phyloP scores from a whole-genome alignment of 2,113 vertebrate species.

The Passer domesticus region DNA sequence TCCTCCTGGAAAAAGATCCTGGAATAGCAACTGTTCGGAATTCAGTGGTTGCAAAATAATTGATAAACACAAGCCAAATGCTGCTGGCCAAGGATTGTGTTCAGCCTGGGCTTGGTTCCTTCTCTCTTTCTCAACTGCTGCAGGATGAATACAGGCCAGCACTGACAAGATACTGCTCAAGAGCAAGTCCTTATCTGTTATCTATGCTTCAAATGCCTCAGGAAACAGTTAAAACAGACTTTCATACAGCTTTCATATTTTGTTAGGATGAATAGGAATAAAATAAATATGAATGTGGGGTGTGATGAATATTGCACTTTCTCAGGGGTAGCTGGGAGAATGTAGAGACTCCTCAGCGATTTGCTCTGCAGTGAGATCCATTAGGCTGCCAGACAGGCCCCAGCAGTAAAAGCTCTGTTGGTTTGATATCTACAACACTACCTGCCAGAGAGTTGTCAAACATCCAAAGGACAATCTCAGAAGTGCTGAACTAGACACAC shows the following conservation, averaged over 20 bases:
- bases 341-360: neutral
- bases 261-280: neutral
- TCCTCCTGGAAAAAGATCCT: neutral
- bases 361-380: neutral
- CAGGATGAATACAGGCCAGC: neutral
- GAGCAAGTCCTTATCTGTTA: conserved; percentile 10
- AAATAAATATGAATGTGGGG: neutral
- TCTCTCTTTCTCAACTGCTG: neutral
- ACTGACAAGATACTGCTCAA: neutral
- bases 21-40: neutral
- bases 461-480: neutral
- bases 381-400: neutral
- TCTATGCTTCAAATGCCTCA: neutral
- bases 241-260: neutral
- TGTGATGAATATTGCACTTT: neutral
- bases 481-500: neutral
- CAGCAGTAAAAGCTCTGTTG: neutral
- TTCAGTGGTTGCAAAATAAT: neutral
- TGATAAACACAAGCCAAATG: neutral
- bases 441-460: neutral
- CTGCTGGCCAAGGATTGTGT: fast-evolving
- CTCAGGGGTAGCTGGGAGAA: neutral
- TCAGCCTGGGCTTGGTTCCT: neutral
- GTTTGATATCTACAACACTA: neutral
- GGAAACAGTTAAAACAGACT: neutral